Evolutionary conservation across 2,888 invertebrate genomes (phyloP), one percentile per base, ranked within the genome.

Genomic region (Suillia variegata): DNA sequence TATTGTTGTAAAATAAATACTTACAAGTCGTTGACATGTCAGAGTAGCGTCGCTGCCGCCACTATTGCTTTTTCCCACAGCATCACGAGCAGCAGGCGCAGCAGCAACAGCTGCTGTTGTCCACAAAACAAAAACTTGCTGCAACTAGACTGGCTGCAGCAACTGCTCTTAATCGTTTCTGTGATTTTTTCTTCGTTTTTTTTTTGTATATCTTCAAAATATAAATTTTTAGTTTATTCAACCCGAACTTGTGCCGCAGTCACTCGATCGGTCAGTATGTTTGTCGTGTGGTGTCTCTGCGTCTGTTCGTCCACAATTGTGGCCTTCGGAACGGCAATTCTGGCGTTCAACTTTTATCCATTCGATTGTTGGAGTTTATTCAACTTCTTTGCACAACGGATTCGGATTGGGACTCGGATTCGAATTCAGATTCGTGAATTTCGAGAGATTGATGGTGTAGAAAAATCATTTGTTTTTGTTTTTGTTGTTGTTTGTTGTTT

Each of bases 261-360:
- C n/a, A n/a, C 38, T 13, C n/a, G 38, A 6, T 13, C n/a, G 38
- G 5, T n/a, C 38, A 13, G 38, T n/a, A 8, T 38, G 38, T n/a
- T 13, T n/a, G 38, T 8, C 38, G 12, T 13, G 38, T 8, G 3
- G 10, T n/a, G 38, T 13, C 38, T 4, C 3, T 38, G 10, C 38
- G 38, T 38, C 10, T n/a, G n/a, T n/a, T 38, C 13, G 38, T n/a
- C n/a, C 54, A 56, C 62, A 73, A 70, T n/a, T n/a, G n/a, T 74
- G 78, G 76, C 77, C 77, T 77, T 77, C 78, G 75, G 73, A 76
- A 70, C 67, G 75, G 70, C 77, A 75, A 73, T 70, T 73, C 71
- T 76, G 69, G 70, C 70, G 75, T 74, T 75, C 71, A 70, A 70
- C 69, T 70, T 70, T 70, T 69, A 71, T 71, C 69, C 69, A 69